A percentile compares a stretch with the other conserved stretches of the same genome.
Evolutionary conservation across 92 coral and sea anemone species (phyloP).

Genomic region (Porites lobata): DNA sequence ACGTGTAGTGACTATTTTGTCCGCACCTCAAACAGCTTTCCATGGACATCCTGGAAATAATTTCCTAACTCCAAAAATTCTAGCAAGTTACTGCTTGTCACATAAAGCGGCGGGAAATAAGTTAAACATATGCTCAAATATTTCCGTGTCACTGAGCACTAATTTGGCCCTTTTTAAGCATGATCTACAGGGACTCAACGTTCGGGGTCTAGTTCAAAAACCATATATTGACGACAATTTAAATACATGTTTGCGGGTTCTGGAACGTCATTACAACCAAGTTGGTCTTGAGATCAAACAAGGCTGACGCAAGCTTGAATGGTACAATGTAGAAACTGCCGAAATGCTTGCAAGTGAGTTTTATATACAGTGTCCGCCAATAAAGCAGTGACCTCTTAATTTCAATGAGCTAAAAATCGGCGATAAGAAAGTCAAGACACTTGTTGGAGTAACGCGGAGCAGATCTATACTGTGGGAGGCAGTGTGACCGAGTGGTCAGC

Average conservation of each 20-base stretch:
- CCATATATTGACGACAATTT: constrained; percentile 18
- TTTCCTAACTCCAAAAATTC: background rate
- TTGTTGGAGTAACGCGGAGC: too few relatives aligned
- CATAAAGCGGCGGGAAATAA: background rate
- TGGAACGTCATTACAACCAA: background rate
- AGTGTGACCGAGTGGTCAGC: too few relatives aligned
- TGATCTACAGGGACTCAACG: constrained; percentile 26
- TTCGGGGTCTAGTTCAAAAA: constrained; percentile 3
- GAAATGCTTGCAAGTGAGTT: constrained; percentile 23
- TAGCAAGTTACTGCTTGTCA: constrained; percentile 33
- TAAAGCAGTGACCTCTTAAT: background rate
- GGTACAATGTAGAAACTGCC: constrained; percentile 43
- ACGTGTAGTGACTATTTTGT: background rate
- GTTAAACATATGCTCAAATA: constrained; percentile 15
- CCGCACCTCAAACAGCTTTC: background rate
- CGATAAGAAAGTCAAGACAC: too few relatives aligned
- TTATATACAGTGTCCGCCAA: background rate
- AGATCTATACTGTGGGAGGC: too few relatives aligned
- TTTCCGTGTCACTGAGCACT: background rate
- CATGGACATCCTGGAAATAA: background rate
- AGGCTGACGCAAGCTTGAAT: constrained; percentile 10
- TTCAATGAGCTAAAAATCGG: too few relatives aligned
- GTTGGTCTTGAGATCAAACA: background rate
- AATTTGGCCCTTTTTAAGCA: constrained; percentile 29
- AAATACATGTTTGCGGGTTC: constrained; percentile 27